Conservation (phyloP, 2,888 invertebrate genomes). For the Drosophila phalerata region DNA sequence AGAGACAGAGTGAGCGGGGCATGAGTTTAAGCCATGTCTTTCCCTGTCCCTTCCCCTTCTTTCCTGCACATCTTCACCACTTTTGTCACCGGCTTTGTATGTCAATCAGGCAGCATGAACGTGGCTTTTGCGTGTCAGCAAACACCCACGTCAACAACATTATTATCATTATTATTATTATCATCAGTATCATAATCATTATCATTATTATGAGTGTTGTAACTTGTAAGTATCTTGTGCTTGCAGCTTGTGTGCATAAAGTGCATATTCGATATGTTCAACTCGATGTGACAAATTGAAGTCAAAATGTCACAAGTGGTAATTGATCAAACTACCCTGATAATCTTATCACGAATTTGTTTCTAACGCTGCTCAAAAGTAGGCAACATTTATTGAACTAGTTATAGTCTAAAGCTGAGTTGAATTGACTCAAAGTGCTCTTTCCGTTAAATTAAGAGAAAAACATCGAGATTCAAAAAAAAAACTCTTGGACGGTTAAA, state of each 20-base stretch:
- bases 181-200: constrained; percentile 12
- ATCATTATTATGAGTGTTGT: constrained; percentile 9
- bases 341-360: neutral
- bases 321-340: neutral
- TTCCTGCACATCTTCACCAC: constrained; percentile 1
- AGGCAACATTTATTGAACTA: neutral
- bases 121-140: constrained; percentile 69
- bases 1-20: too few species aligned
- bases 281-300: constrained; percentile 28
- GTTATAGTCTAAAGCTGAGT: too few species aligned
- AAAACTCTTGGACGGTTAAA: too few species aligned
- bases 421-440: too few species aligned
- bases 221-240: neutral
- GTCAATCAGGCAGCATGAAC: constrained; percentile 69
- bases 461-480: too few species aligned
- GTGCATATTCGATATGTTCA: constrained; percentile 29
- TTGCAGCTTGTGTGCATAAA: constrained; percentile 12
- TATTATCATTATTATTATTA: constrained; percentile 18
- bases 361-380: neutral
- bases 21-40: constrained; percentile 10
- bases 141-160: constrained; percentile 38
- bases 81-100: constrained; percentile 59
- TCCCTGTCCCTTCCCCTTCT: neutral
- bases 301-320: constrained; percentile 6
- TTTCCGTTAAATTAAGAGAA: too few species aligned